Evolutionary conservation across 2,797 vertebrate genomes (phyloP).

Genomic region (Lagorchestes hirsutus): DNA sequence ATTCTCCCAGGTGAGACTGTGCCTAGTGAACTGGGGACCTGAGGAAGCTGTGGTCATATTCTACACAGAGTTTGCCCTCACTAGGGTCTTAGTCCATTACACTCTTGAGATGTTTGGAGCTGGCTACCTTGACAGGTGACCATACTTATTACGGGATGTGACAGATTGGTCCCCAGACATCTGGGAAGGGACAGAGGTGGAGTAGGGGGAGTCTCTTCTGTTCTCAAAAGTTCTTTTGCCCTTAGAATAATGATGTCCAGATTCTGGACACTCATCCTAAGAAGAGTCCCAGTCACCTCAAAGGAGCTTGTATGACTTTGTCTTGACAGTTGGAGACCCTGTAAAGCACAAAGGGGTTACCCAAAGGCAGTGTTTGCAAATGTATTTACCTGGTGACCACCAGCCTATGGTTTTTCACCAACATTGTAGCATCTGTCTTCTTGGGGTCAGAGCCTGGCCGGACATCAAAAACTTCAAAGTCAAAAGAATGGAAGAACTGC

Average conservation of each 20-base stretch:
- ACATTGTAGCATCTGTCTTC: conserved; percentile 88
- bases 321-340: background rate
- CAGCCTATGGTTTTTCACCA: conserved; percentile 88
- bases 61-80: background rate
- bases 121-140: background rate
- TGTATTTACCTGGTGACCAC: conserved; percentile 89
- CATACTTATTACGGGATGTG: background rate
- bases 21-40: background rate
- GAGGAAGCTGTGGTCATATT: background rate
- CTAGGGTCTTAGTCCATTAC: background rate
- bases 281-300: background rate
- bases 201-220: background rate
- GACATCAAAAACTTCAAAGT: conserved; percentile 87
- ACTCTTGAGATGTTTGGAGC: background rate
- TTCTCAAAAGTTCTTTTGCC: background rate
- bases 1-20: background rate
- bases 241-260: background rate
- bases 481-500: conserved; percentile 90
- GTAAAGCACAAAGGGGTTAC: background rate
- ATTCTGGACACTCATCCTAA: background rate
- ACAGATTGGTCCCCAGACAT: background rate
- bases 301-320: background rate
- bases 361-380: background rate
- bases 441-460: conserved; percentile 79
- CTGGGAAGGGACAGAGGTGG: background rate